Evolutionary conservation across 2,113 vertebrate species (phyloP), one percentile per base, ranked within the genome.

Genomic region (Odocoileus hemionus): DNA sequence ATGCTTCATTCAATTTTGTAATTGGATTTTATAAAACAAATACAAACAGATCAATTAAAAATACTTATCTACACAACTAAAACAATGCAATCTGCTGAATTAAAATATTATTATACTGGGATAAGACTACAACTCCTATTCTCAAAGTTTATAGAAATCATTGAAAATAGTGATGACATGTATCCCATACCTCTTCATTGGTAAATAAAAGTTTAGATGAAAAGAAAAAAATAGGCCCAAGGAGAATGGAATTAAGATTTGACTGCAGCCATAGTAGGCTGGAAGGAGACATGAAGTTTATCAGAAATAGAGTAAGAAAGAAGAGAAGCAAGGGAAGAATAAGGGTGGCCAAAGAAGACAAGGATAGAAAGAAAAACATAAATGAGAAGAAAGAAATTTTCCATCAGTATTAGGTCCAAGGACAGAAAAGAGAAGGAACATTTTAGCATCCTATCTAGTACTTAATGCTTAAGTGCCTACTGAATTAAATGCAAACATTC

Each of bases 51-150:
- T 50, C 45, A 50, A 50, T 33, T 79, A 11, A 33, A 79, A 23
- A n/a, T 52, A 33, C 10, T 52, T 82, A 82, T 33, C 4, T 79
- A 33, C 0, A 50, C 28, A 79, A 79, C 43, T 33, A 52, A 95
- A 98, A 98, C 39, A 97, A 98, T 98, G 83, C 57, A 95, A 91
- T 9, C 95, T 96, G 95, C 67, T 97, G 91, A 98, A 98, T 86
- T 98, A 97, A 98, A 98, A 94, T 96, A 97, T 98, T 97, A 97
- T 98, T 98, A 97, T 97, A 93, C 97, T 91, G 47, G 39, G 50
- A 92, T 97, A 97, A 97, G 82, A 92, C 78, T 79, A 97, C 28
- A 96, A 92, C 52, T 94, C 21, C 36, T 82, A 94, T 97, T 94
- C 54, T 93, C 95, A 96, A 95, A 97, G 93, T 98, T 90, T 89